Conservation (phyloP, 2,888 invertebrate species). For the Linnaemya tessellans region DNA sequence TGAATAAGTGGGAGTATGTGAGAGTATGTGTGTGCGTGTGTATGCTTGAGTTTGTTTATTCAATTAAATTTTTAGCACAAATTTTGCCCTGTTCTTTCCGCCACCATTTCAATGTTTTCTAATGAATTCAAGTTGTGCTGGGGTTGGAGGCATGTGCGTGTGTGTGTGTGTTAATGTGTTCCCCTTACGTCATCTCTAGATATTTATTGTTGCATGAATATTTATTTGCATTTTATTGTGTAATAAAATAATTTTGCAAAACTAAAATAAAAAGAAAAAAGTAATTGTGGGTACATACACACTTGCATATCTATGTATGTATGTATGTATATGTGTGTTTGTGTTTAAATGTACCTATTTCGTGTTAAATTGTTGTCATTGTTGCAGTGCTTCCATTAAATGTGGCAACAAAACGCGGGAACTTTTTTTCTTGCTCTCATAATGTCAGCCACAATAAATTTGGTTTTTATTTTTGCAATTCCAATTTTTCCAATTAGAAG, state of each 20-base stretch:
- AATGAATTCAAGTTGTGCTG: not conserved
- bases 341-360: no score
- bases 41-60: not conserved
- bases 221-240: slow-evolving; percentile 42
- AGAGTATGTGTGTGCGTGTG: slow-evolving; percentile 1
- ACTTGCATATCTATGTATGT: no score
- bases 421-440: not conserved
- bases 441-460: no score
- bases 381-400: not conserved
- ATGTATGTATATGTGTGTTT: no score
- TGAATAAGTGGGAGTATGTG: not conserved
- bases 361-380: slow-evolving; percentile 13
- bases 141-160: not conserved
- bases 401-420: slow-evolving; percentile 38
- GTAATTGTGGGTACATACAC: not conserved
- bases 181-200: slow-evolving; percentile 28
- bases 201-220: slow-evolving; percentile 26
- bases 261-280: not conserved
- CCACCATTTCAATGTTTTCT: slow-evolving; percentile 6
- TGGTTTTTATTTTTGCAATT: no score
- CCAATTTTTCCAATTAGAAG: no score
- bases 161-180: slow-evolving; percentile 11
- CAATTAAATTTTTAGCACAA: slow-evolving; percentile 19
- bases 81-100: not conserved
- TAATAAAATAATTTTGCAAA: slow-evolving; percentile 33